Conservation (phyloP, 2,888 invertebrate species). For the Emmelina monodactyla region DNA sequence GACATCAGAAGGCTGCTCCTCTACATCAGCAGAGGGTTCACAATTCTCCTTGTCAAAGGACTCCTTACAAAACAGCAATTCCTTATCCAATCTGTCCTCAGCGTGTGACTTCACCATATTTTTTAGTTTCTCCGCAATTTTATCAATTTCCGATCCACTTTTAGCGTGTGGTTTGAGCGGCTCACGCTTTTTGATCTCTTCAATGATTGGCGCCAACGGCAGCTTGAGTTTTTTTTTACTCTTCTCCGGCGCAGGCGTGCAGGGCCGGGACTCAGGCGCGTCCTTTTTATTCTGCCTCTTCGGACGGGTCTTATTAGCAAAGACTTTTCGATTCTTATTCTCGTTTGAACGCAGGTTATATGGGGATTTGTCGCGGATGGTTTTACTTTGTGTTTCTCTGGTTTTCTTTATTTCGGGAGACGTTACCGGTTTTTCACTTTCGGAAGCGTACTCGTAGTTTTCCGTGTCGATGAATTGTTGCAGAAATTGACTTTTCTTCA, state of each 20-base stretch:
- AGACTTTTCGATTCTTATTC: constrained; percentile 41
- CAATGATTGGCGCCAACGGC: constrained; percentile 48
- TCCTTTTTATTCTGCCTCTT: constrained; percentile 20
- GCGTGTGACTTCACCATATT: constrained; percentile 32
- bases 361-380: constrained; percentile 28
- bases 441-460: constrained; percentile 48
- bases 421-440: constrained; percentile 34
- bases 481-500: constrained; percentile 48
- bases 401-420: constrained; percentile 26
- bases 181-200: constrained; percentile 43
- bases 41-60: constrained; percentile 31
- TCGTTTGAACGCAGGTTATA: constrained; percentile 48
- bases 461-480: constrained; percentile 37
- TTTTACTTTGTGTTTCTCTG: constrained; percentile 23
- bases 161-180: constrained; percentile 29
- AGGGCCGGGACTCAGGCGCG: constrained; percentile 16
- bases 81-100: constrained; percentile 34
- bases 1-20: no score
- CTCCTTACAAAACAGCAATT: constrained; percentile 41
- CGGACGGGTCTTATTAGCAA: constrained; percentile 27
- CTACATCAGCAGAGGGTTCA: no score
- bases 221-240: constrained; percentile 27
- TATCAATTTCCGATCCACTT: constrained; percentile 43
- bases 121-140: constrained; percentile 54
- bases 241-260: constrained; percentile 9